Evolutionary conservation across 2,888 invertebrate genomes (phyloP), one percentile per base, ranked within the genome.

Genomic region (Mellilla xanthometata): DNA sequence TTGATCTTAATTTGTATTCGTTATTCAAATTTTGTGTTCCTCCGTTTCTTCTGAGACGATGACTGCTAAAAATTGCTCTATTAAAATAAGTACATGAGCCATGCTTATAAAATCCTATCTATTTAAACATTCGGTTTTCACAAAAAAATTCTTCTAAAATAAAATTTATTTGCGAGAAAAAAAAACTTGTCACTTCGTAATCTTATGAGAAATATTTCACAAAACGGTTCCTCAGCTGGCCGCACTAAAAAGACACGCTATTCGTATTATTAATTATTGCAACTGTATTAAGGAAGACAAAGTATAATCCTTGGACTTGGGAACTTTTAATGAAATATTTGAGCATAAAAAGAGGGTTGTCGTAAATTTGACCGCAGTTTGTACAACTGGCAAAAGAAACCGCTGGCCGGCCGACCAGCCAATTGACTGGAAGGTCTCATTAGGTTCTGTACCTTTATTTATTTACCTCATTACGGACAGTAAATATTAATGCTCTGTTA

Each of bases 271-370:
- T 60, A 42, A 55, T 59, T 68, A 58, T 56, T 60, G 65, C 63
- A 61, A 66, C 39, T 41, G 56, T 62, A 64, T 65, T 62, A 63
- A 52, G 57, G 58, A 56, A 62, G 52, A 54, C 60, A 56, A 65
- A 67, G 68, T 58, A 60, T 71, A 68, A 73, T 68, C 67, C 58
- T 52, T n/a, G 38, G 68, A 48, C 65, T 68, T 59, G 59, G 26
- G 50, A 75, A 77, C 61, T 77, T 75, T 67, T 72, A 74, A 73
- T 74, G 62, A 74, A 77, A 72, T 70, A 66, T 35, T 46, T 7
- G 26, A 65, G 66, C 65, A 65, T 65, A 72, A 69, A 62, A 66
- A 62, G 60, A 60, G 60, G 58, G 60, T 56, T 62, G 63, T 65
- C 65, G 58, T 66, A 69, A 71, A 70, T 66, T 69, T 62, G 59